Percentiles rank a stretch among this genome's conserved stretches.
Conservation (phyloP, 2,797 vertebrate genomes). For the Avahi laniger region DNA sequence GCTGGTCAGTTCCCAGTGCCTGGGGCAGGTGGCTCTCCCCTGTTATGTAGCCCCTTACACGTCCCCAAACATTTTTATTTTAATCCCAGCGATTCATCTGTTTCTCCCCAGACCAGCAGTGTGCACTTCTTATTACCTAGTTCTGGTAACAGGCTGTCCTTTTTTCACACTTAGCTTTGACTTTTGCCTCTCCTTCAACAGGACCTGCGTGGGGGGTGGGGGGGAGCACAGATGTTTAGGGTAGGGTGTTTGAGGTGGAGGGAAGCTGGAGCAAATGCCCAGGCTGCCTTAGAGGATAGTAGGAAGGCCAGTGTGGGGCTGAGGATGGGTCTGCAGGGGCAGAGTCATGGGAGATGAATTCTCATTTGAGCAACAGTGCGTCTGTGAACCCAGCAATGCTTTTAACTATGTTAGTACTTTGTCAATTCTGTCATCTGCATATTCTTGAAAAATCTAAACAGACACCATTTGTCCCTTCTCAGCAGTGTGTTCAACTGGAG, state of each 20-base stretch:
- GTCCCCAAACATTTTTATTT: background rate
- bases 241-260: background rate
- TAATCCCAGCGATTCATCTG: background rate
- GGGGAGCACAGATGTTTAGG: background rate
- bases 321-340: too few species aligned
- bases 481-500: background rate
- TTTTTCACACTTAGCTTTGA: background rate
- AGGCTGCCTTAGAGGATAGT: background rate
- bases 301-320: background rate
- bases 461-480: background rate
- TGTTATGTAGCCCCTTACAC: background rate
- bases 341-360: background rate
- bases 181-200: background rate
- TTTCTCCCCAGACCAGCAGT: background rate
- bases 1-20: background rate
- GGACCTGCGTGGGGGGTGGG: background rate
- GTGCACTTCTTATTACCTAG: background rate
- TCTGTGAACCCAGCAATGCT: too few species aligned
- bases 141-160: background rate
- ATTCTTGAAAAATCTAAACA: background rate
- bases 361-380: background rate
- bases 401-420: rapidly evolving
- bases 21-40: background rate
- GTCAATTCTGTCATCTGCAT: background rate
- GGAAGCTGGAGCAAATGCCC: background rate